A percentile compares a stretch with the other conserved stretches of the same genome.
Conservation (phyloP, 2,113 vertebrate genomes). For the Clarias batrachus region DNA sequence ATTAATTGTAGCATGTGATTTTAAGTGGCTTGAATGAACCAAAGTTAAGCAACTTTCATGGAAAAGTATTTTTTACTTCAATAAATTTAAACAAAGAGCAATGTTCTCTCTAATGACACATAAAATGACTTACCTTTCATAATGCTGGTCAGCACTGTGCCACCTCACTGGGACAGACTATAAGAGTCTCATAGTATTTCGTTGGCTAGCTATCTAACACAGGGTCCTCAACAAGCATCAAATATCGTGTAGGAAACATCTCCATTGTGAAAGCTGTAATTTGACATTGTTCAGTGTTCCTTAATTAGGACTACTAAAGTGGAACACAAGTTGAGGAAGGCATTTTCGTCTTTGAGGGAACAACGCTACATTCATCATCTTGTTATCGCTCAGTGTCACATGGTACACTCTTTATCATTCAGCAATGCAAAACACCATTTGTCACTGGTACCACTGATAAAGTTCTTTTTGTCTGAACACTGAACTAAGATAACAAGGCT, state of each 20-base stretch:
- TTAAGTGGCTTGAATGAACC: neutral
- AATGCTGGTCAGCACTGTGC: neutral
- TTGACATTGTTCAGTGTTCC: neutral
- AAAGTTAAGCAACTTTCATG: neutral
- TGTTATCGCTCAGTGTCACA: conserved; percentile 71
- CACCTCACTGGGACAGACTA: neutral
- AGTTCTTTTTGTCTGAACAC: conserved; percentile 52
- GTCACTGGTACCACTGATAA: conserved; percentile 62
- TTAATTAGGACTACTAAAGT: neutral
- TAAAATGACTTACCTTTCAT: neutral
- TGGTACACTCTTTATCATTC: conserved; percentile 74
- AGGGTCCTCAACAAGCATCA: neutral
- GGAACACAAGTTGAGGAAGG: conserved; percentile 6
- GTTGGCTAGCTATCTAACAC: neutral
- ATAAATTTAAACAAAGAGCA: neutral
- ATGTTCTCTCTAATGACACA: neutral
- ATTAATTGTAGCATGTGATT: neutral
- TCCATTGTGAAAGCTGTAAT: neutral
- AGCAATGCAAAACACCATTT: conserved; percentile 78
- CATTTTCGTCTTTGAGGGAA: conserved; percentile 51
- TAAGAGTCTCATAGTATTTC: neutral
- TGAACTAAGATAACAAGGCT: conserved; percentile 69
- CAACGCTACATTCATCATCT: conserved; percentile 51
- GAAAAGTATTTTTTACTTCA: neutral
- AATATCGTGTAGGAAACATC: neutral